phyloP scores from a whole-genome alignment of 1,140 invertebrate genomes.

The Protaetia brevitarsis region DNA sequence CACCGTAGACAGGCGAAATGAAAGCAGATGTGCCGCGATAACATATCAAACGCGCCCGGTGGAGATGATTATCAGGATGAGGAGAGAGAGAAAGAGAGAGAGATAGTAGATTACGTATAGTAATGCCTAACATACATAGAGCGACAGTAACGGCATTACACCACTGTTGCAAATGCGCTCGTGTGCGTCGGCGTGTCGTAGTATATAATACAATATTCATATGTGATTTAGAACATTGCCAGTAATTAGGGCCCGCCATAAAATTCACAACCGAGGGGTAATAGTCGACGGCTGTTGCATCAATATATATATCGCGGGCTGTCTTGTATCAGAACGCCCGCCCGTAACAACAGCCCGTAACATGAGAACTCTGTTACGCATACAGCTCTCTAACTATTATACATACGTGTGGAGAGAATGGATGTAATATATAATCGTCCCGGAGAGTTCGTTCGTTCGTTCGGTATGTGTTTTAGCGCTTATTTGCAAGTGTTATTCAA shows the following conservation, averaged over 20 bases:
- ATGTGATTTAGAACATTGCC: conserved; percentile 41
- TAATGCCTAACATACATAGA: no score
- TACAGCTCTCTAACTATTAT: conserved; percentile 36
- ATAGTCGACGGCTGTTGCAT: conserved; percentile 42
- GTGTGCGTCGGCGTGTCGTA: no score
- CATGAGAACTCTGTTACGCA: not conserved
- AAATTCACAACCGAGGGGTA: conserved; percentile 32
- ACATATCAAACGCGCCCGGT: conserved; percentile 29
- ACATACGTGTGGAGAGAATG: no score
- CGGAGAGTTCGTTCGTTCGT: conserved; percentile 7
- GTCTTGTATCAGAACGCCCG: conserved; percentile 34
- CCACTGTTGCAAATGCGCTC: no score
- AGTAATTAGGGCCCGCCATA: conserved; percentile 40
- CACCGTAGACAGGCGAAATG: not conserved
- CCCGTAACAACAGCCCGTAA: conserved; percentile 23
- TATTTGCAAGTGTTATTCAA: conserved; percentile 49
- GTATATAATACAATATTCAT: conserved; percentile 37
- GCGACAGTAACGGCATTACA: not conserved
- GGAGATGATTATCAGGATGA: conserved; percentile 29
- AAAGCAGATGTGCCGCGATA: conserved; percentile 24
- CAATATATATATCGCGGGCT: conserved; percentile 38
- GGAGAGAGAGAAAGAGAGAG: no score
- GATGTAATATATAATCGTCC: conserved; percentile 15
- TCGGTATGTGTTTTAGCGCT: conserved; percentile 36
- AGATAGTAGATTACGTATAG: not conserved